Base-by-base conservation (phyloP, 2,888 invertebrate species). In the Drosophila neutralis region DNA sequence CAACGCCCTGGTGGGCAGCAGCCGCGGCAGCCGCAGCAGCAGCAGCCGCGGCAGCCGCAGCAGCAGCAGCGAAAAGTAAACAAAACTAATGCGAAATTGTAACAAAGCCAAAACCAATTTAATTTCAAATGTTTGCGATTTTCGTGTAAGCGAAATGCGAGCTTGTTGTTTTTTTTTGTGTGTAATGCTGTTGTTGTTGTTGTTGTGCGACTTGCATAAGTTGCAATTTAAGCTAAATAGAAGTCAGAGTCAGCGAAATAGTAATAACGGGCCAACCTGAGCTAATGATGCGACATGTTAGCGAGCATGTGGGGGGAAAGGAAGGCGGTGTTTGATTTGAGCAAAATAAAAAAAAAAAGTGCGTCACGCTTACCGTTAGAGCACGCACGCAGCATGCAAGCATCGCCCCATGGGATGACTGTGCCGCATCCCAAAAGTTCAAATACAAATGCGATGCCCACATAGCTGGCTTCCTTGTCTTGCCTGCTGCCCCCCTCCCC, bases 281-380 rank as follows among this genome's bases (percentile, higher is more conserved):
- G 83, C 86, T 85, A 85, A 85, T 85, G 85, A 85, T 85, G 85
- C 84, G 87, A 88, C 81, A 84, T 87, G 82, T 83, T 61, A 69
- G 82, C 56, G 52, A 49, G 24, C 45, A 73, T 38, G 57, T 42
- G 73, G 13, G 21, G 51, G 61, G 51, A n/a, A 18, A 13, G 24
- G 38, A 33, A 45, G 57, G 66, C 61, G 57, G 66, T 45, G 58
- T 69, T 64, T 68, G 70, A 72, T 65, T 69, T 45, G 33, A 59
- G 24, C 45, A 24, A 71, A 77, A 83, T 10, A 56, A 24, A 38
- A n/a, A 33, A 51, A 24, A 51, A 57, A 68, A 87, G 80, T 88
- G 85, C 89, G 85, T 88, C 87, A 88, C 77, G 89, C 83, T 85
- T 88, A 86, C 85, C 89, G 89, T 85, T 85, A 85, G 80, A 70